Base-by-base conservation (phyloP, 2,797 vertebrate species). In the Melanotaenia pygmaea region DNA sequence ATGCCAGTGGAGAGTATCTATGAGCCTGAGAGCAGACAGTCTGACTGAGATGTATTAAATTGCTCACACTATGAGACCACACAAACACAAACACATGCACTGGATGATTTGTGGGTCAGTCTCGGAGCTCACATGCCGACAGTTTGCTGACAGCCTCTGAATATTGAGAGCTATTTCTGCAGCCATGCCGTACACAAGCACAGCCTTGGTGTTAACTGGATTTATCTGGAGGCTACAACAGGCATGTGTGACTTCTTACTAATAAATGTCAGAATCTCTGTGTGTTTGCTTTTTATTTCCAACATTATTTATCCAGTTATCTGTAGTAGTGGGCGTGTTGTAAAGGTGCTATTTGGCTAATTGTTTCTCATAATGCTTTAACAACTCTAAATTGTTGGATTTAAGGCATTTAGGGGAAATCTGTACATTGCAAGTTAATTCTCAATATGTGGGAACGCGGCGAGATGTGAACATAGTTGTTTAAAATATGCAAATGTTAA, bases 31-130 rank as follows among this genome's bases (percentile, higher is more conserved):
- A 71, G 73, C 57, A 81, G 73, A 69, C 60, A 37, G n/a, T 35
- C 80, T 51, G 68, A 72, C 75, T 18, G 75, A 43, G 76, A 72
- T 11, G 77, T 43, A 72, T 81, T 70, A 68, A 67, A 84, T 81
- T 54, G 68, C 65, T 35, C 14, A 64, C 67, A 63, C 72, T 5
- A 57, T 34, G 40, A 67, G 38, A 51, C 51, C 26, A 0, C 54
- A 73, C 70, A 77, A 74, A 0, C 50, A 71, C 70, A 77, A 74
- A 75, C 72, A 62, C 28, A 26, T 37, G 14, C 37, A 47, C 45
- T 22, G 56, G 45, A 64, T 11, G 70, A 56, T 26, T 11, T 13
- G 61, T 11, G 2, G 5, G 2, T n/a, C 1, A 3, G 45, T 37
- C 35, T 40, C 2, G 1, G 62, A 14, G 37, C 78, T 83, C 68